Percentiles rank a stretch among this genome's conserved stretches.
phyloP scores from a whole-genome alignment of 1,140 invertebrate genomes.

The Drosophila gunungcola region DNA sequence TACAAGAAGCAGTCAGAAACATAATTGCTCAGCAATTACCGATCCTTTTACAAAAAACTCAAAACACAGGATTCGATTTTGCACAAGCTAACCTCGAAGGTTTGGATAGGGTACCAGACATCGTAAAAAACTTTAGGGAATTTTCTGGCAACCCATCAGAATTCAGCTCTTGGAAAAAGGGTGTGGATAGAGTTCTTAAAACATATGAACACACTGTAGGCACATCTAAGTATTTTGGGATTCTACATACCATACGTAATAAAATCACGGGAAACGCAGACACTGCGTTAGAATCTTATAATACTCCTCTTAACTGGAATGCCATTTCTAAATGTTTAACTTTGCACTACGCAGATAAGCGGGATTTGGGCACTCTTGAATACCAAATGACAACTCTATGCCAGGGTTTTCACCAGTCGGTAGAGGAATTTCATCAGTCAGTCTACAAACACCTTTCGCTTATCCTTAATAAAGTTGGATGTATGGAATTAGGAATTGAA shows the following conservation, averaged over 20 bases:
- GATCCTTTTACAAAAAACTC: neutral
- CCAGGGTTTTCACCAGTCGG: conserved; percentile 15
- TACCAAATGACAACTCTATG: conserved; percentile 19
- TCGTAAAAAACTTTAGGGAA: conserved; percentile 18
- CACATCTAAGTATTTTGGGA: conserved; percentile 44
- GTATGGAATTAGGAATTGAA: conserved; percentile 24
- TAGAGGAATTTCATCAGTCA: conserved; percentile 39
- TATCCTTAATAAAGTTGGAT: conserved; percentile 27
- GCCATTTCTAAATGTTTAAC: conserved; percentile 26
- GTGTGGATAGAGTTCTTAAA: conserved; percentile 14
- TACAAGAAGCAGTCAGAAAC: neutral
- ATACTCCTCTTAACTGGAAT: conserved; percentile 35
- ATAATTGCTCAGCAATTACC: neutral
- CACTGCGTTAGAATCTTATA: conserved; percentile 38
- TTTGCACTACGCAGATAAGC: conserved; percentile 41
- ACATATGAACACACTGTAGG: neutral
- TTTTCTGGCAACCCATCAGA: conserved; percentile 1
- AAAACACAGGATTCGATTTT: neutral
- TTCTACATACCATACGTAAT: conserved; percentile 29
- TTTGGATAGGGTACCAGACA: conserved; percentile 13
- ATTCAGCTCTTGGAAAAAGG: conserved; percentile 3
- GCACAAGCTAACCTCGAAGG: neutral
- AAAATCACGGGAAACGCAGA: conserved; percentile 35
- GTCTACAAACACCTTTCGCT: conserved; percentile 40
- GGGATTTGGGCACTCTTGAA: conserved; percentile 31